Evolutionary conservation across 2,888 invertebrate species (phyloP).

Genomic region (Nemurella pictetii): DNA sequence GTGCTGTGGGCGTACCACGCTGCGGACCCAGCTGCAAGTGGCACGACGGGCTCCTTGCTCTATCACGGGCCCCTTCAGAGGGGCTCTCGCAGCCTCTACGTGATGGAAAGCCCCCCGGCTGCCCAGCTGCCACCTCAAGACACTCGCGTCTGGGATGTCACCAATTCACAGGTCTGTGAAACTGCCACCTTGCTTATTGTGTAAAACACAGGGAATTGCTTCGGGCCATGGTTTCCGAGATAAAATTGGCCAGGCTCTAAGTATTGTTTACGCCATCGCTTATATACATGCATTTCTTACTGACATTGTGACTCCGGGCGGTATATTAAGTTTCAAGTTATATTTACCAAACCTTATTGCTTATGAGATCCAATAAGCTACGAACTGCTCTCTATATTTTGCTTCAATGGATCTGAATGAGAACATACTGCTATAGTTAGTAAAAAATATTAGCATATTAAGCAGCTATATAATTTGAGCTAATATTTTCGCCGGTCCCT

Average conservation of each 20-base stretch:
- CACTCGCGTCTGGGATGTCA: constrained; percentile 48
- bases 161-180: constrained; percentile 50
- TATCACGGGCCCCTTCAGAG: constrained; percentile 63
- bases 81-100: constrained; percentile 64
- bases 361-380: not conserved
- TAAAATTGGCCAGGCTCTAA: not conserved
- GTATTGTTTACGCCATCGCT: not conserved
- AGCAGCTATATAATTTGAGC: not conserved
- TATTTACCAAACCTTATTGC: not conserved
- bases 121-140: not conserved
- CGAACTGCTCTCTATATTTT: not conserved
- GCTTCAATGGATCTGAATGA: not conserved
- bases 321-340: not conserved
- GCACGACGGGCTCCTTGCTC: constrained; percentile 57
- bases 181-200: not conserved
- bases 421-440: not conserved
- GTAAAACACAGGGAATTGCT: not conserved
- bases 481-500: not conserved
- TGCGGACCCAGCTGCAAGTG: constrained; percentile 64
- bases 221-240: not conserved
- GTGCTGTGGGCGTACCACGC: constrained; percentile 81
- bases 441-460: not conserved
- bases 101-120: constrained; percentile 57
- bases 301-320: not conserved
- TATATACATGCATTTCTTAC: not conserved